A percentile compares a stretch with the other conserved stretches of the same genome.
Evolutionary conservation across 2,113 vertebrate genomes (phyloP).

Genomic region (Willisornis vidua): DNA sequence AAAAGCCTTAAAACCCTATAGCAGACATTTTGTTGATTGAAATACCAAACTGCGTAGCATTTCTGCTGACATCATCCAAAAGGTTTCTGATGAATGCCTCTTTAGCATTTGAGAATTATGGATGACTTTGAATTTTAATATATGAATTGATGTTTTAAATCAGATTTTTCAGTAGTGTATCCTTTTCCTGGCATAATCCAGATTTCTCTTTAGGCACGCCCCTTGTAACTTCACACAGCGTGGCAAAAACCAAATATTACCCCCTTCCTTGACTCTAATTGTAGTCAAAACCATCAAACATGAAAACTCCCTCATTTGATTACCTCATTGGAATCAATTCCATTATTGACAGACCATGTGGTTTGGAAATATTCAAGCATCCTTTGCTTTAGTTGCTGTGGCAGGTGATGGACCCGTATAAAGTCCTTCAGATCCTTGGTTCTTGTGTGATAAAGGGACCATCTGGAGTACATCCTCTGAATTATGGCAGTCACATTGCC

Average conservation of each 20-base stretch:
- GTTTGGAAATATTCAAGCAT: slow-evolving; percentile 99
- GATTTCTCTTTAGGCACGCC: neutral
- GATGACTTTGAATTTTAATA: neutral
- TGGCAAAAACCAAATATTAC: neutral
- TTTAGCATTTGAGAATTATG: neutral
- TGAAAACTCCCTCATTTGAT: neutral
- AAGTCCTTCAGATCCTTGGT: slow-evolving; percentile 98
- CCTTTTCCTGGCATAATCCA: neutral
- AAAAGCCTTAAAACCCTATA: neutral
- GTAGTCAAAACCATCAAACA: neutral
- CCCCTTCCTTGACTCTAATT: neutral
- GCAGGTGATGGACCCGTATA: slow-evolving; percentile 94
- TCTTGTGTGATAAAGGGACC: slow-evolving; percentile 97
- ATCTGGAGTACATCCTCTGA: slow-evolving; percentile 97
- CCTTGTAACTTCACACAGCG: neutral
- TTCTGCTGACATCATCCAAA: neutral
- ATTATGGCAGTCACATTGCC: slow-evolving; percentile 98
- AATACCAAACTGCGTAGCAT: neutral
- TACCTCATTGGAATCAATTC: slow-evolving; percentile 98
- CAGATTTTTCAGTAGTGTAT: neutral
- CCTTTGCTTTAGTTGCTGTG: slow-evolving; percentile 95
- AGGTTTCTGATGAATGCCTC: neutral
- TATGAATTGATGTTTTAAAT: neutral
- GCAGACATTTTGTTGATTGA: neutral
- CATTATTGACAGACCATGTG: slow-evolving; percentile 98